These are phyloP conservation scores for Ischnus inquisitorius DNA, from an alignment of 2,888 invertebrate species.

Conservation along the genomic window DNA sequence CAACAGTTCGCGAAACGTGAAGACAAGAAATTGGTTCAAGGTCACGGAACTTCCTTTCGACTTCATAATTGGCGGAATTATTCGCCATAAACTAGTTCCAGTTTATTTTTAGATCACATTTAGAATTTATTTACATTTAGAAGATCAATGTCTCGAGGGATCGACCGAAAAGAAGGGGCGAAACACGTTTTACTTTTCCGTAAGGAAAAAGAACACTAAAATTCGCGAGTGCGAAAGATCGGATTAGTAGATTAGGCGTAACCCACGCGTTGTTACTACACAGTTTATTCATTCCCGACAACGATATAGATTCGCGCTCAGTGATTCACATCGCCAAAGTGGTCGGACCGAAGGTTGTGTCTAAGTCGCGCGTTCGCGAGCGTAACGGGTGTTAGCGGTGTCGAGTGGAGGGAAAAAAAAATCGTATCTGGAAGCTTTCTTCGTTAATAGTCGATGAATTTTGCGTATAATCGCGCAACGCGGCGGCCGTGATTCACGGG, in stretches of 20 bases:
- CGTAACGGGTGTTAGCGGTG: background rate
- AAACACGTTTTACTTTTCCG: background rate
- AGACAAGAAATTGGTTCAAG: too few species aligned
- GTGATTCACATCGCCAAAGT: slow-evolving; percentile 52
- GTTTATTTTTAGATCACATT: too few species aligned
- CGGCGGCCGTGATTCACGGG: slow-evolving; percentile 31
- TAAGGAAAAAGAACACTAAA: background rate
- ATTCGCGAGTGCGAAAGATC: slow-evolving; percentile 6
- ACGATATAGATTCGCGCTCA: slow-evolving; percentile 15
- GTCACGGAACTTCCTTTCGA: too few species aligned
- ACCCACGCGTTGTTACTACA: slow-evolving; percentile 50
- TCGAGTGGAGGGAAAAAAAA: background rate
- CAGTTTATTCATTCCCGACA: background rate
- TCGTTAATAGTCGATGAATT: slow-evolving; percentile 2
- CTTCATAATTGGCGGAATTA: too few species aligned
- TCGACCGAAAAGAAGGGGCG: too few species aligned
- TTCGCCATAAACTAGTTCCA: too few species aligned
- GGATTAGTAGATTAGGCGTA: background rate
- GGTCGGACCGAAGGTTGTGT: slow-evolving; percentile 32
- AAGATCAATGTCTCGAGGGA: background rate
- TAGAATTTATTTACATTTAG: too few species aligned
- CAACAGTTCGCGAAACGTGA: too few species aligned
- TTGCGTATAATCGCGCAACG: slow-evolving; percentile 21
- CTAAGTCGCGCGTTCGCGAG: background rate
- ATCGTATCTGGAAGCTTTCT: background rate